phyloP scores from a whole-genome alignment of 1,140 invertebrate genomes.

The Drosophila mayri region DNA sequence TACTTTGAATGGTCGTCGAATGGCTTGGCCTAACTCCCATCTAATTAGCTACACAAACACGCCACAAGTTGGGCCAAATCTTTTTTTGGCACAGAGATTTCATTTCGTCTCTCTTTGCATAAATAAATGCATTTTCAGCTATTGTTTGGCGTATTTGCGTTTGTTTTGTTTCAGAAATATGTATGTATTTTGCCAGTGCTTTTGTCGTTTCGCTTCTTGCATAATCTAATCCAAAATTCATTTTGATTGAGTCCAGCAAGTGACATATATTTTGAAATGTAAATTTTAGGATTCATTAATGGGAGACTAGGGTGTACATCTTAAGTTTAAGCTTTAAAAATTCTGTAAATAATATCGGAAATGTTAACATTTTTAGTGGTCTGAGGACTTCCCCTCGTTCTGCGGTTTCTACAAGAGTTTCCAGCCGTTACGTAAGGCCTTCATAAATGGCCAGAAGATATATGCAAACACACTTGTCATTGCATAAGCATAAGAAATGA shows the following conservation, averaged over 20 bases:
- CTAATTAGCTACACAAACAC: slow-evolving; percentile 76
- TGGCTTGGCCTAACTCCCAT: slow-evolving; percentile 51
- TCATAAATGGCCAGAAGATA: slow-evolving; percentile 45
- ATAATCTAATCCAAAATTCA: slow-evolving; percentile 63
- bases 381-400: neutral
- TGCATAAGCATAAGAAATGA: slow-evolving; percentile 56
- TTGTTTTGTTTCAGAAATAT: slow-evolving; percentile 50
- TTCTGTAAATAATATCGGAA: neutral
- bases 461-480: slow-evolving; percentile 31
- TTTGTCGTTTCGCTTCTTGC: slow-evolving; percentile 26
- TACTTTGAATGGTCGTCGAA: slow-evolving; percentile 39
- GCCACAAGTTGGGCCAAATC: slow-evolving; percentile 27
- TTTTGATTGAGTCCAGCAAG: slow-evolving; percentile 55
- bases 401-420: neutral
- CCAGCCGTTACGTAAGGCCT: slow-evolving; percentile 17
- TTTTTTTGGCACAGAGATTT: slow-evolving; percentile 55
- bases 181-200: slow-evolving; percentile 58
- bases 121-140: slow-evolving; percentile 72
- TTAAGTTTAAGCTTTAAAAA: neutral
- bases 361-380: too few relatives aligned
- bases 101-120: slow-evolving; percentile 62
- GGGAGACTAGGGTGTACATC: too few relatives aligned
- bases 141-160: slow-evolving; percentile 31
- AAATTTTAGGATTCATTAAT: neutral
- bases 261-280: slow-evolving; percentile 40